Percentiles rank a stretch among this genome's conserved stretches.
Conservation (phyloP, 2,888 invertebrate genomes). For the Spodoptera picta region DNA sequence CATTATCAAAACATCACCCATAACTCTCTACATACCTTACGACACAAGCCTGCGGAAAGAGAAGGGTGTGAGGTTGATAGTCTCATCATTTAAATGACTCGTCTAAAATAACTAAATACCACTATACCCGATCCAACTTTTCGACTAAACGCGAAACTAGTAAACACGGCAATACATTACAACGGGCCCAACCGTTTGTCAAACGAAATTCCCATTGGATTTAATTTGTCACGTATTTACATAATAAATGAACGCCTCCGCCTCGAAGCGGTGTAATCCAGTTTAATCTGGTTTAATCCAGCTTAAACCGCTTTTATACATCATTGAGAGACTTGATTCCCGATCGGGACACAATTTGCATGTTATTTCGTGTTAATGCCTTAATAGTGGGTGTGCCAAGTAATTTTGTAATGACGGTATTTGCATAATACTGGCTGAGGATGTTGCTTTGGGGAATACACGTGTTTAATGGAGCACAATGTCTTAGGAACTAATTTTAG, state of each 20-base stretch:
- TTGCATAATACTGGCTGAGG: constrained; percentile 61
- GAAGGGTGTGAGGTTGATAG: neutral
- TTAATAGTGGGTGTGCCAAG: constrained; percentile 76
- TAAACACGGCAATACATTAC: constrained; percentile 69
- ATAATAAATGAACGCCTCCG: constrained; percentile 87
- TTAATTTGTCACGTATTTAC: constrained; percentile 88
- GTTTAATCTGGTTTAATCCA: constrained; percentile 80
- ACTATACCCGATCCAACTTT: constrained; percentile 38
- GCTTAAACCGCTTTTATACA: constrained; percentile 85
- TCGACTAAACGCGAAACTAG: constrained; percentile 59
- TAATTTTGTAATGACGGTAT: constrained; percentile 71
- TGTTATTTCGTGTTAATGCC: constrained; percentile 81
- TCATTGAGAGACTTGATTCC: constrained; percentile 87
- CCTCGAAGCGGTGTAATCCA: constrained; percentile 76
- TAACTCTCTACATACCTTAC: neutral
- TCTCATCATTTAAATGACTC: constrained; percentile 21
- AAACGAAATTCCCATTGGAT: constrained; percentile 86
- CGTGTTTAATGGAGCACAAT: constrained; percentile 27
- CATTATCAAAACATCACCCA: no score
- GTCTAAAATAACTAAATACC: constrained; percentile 23
- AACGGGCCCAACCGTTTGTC: constrained; percentile 80
- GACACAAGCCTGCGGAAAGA: neutral
- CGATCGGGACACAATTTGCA: constrained; percentile 85
- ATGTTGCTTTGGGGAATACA: constrained; percentile 30
- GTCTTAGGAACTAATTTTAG: constrained; percentile 34